Base-by-base conservation (phyloP, 2,113 vertebrate genomes). In the Platycercus adscitus region DNA sequence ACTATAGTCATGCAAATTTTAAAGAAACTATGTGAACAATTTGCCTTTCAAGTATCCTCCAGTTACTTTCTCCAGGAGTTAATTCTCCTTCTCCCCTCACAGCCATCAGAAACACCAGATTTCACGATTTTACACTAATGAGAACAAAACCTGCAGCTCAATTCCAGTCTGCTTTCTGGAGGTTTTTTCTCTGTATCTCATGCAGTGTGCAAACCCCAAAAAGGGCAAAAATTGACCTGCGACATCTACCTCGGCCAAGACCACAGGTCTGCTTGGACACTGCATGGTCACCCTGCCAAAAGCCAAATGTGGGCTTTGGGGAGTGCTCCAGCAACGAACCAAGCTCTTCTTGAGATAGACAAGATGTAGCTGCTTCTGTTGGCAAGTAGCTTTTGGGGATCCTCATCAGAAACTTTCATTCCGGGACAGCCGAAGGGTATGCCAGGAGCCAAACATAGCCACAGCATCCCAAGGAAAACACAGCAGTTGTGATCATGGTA, bases 1-100 rank as follows among this genome's bases (percentile, higher is more conserved):
- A 81, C 92, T 94, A 93, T 78, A 87, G 56, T 94, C 92, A 96
- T 95, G 93, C 96, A 97, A 96, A 97, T 96, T 96, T 89, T 94
- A 94, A 94, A 95, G 91, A n/a, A 97, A 95, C 77, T 93, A 96
- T 93, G 88, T 4, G 80, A 96, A 94, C 92, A 90, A 96, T 96
- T 76, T 81, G 95, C 82, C 88, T 96, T 95, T 94, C 81, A 96
- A 96, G 93, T 61, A 81, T 89, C 92, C 91, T 81, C 77, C 10
- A 31, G 86, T 87, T 95, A 72, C 83, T 81, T 92, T 95, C 92
- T 80, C 73, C 58, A 19, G 37, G 49, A 95, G 83, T 95, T 92
- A 92, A 96, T 94, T 85, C 95, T 86, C 86, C 56, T 43, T 91
- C 69, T 91, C 47, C 81, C 88, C 87, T 94, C 0, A 80, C 78